Percentiles rank a stretch among this genome's conserved stretches.
These are phyloP conservation scores for Lemur catta DNA, from an alignment of 2,797 vertebrate genomes.

Conservation along the genomic window DNA sequence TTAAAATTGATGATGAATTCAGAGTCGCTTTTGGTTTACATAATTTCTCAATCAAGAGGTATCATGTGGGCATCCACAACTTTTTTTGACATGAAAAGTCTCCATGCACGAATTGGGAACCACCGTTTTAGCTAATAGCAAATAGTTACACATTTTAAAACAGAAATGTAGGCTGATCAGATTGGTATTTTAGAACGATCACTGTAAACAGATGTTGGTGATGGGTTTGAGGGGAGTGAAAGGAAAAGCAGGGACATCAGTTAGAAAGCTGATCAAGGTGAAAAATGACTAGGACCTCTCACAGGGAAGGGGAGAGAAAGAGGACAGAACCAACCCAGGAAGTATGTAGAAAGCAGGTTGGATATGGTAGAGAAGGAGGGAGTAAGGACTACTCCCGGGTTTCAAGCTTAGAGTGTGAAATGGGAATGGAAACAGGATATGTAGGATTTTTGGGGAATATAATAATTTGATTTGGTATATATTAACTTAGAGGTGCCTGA, in stretches of 20 bases:
- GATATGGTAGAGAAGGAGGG: background rate
- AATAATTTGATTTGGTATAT: background rate
- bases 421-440: background rate
- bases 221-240: background rate
- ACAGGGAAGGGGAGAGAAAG: background rate
- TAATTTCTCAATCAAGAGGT: background rate
- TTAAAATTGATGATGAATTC: constrained; percentile 11
- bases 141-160: background rate
- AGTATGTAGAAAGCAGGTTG: background rate
- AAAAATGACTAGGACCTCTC: background rate
- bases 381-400: background rate
- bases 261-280: background rate
- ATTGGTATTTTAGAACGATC: background rate
- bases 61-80: background rate
- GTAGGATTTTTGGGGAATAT: background rate
- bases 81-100: background rate
- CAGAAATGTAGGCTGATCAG: background rate
- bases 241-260: background rate
- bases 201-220: background rate
- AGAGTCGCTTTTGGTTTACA: background rate
- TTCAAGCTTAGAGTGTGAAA: background rate
- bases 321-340: background rate
- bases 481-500: background rate
- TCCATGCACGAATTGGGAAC: background rate
- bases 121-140: background rate